Conservation (phyloP, 2,797 vertebrate species). For the Pangasius mekongensis region DNA sequence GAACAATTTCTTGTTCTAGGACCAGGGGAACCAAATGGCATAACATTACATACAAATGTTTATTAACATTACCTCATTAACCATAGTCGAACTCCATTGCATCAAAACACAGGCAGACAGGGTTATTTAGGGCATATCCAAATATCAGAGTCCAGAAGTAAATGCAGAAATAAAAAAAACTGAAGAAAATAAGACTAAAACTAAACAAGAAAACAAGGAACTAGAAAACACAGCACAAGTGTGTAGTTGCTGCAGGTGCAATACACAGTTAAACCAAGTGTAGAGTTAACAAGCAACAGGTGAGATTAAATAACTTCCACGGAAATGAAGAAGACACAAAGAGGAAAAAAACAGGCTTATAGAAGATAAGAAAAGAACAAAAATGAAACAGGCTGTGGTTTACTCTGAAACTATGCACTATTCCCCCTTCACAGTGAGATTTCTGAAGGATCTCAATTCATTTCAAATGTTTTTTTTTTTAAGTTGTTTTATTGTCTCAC, state of each 20-base stretch:
- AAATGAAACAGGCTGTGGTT: not conserved
- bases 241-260: not conserved
- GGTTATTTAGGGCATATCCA: not conserved
- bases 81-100: not conserved
- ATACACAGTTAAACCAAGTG: not conserved
- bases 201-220: not conserved
- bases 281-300: not conserved
- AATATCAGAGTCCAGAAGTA: not conserved
- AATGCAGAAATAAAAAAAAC: not conserved
- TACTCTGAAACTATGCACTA: not conserved
- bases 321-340: not conserved
- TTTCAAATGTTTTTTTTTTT: not conserved
- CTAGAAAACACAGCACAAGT: not conserved
- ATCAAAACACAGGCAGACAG: not conserved
- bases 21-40: not conserved
- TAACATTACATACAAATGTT: not conserved
- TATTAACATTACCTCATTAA: not conserved
- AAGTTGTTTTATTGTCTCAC: not conserved
- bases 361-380: not conserved
- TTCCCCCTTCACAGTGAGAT: not conserved
- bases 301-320: not conserved
- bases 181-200: not conserved
- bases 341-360: not conserved
- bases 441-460: not conserved
- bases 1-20: not conserved